These are phyloP conservation scores for Phymatocera aterrima DNA, from an alignment of 2,888 invertebrate species.

Conservation along the genomic window DNA sequence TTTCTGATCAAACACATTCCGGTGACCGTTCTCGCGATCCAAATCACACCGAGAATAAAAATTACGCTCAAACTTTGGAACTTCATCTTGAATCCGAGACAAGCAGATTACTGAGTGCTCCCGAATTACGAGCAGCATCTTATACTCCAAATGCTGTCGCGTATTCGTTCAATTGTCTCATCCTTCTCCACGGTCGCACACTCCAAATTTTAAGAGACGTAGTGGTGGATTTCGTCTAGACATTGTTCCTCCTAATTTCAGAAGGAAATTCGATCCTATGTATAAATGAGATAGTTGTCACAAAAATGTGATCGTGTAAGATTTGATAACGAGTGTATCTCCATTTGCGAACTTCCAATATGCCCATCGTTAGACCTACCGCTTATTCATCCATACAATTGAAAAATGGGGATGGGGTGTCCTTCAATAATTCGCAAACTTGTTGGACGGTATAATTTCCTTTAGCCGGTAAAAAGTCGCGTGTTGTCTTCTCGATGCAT, in stretches of 20 bases:
- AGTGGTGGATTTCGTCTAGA: not conserved
- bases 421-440: not conserved
- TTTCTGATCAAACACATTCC: not conserved
- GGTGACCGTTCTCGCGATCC: not conserved
- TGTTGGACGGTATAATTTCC: not conserved
- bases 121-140: not conserved
- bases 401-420: not conserved
- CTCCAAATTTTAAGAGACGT: not conserved
- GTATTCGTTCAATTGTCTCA: not conserved
- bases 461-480: not conserved
- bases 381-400: not conserved
- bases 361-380: too few relatives aligned
- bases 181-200: not conserved
- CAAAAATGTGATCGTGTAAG: too few relatives aligned
- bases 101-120: not conserved
- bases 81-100: conserved; percentile 8
- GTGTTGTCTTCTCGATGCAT: not conserved
- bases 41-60: not conserved
- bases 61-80: not conserved
- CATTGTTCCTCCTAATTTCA: not conserved
- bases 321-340: too few relatives aligned
- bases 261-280: too few relatives aligned
- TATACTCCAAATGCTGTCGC: not conserved
- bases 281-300: too few relatives aligned
- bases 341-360: too few relatives aligned